Evolutionary conservation across 1,140 invertebrate genomes (phyloP).

Genomic region (Pomacea maculata): DNA sequence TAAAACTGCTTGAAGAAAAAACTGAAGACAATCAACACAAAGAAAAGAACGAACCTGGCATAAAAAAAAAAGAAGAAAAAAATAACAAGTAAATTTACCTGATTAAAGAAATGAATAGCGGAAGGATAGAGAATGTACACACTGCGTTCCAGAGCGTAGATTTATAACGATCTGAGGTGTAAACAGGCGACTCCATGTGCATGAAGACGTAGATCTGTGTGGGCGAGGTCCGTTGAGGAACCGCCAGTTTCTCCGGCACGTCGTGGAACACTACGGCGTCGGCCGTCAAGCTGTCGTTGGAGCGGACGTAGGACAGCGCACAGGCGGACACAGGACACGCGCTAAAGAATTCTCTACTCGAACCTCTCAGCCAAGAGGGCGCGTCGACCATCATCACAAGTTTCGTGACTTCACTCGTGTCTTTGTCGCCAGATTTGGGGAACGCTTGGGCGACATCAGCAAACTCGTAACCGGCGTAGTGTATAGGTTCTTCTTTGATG

Average conservation of each 20-base stretch:
- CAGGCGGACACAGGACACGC: no score
- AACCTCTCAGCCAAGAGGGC: no score
- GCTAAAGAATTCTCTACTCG: no score
- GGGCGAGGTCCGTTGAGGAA: neutral
- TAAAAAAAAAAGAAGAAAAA: neutral
- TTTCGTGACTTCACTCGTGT: no score
- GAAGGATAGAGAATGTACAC: neutral
- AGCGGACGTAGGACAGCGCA: neutral
- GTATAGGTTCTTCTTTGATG: no score
- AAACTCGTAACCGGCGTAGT: no score
- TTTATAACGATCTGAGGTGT: neutral
- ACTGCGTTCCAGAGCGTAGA: neutral
- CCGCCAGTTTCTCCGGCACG: neutral
- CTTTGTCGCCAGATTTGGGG: no score
- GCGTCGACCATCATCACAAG: no score
- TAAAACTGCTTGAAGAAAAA: neutral
- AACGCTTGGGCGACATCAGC: no score
- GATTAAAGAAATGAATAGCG: neutral
- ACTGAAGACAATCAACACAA: neutral
- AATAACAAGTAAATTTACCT: neutral
- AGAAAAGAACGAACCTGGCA: constrained; percentile 1
- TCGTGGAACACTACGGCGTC: neutral
- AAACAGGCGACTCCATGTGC: neutral
- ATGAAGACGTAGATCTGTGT: neutral
- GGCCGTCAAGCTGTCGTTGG: neutral